Base-by-base conservation (phyloP, 2,888 invertebrate genomes). In the Bembecia ichneumoniformis region DNA sequence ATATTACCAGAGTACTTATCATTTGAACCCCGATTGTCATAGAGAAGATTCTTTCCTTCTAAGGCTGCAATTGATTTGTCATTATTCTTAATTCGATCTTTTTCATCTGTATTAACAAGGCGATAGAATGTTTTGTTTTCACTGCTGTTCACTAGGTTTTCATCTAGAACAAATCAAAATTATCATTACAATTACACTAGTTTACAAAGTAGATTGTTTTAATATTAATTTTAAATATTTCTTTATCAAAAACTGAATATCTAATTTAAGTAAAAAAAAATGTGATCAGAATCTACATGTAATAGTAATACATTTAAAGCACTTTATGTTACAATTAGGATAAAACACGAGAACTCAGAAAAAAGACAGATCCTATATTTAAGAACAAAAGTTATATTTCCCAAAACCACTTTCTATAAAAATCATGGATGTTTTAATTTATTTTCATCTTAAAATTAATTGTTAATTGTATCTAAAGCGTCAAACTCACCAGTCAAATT, bases 11-110 rank as follows among this genome's bases (percentile, higher is more conserved):
- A 58, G 58, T 62, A 74, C 44, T 72, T 75, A 43, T 72, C 65
- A 51, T 74, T 60, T 28, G 55, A 52, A 59, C 64, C 52, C 43
- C 76, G 66, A 51, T 58, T 66, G 52, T 83, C 84, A 53, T 71
- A 69, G 11, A 84, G 63, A 35, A 83, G 66, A 56, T 74, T 76
- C 53, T 82, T 84, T 17, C 83, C 82, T 62, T 82, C 72, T 52
- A 83, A 61, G 49, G 73, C 74, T 65, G 80, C 82, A 73, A 84
- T 80, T 61, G 79, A 76, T 72, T 82, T 84, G 59, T 78, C 78
- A 75, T 82, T 77, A 66, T 82, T 82, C 65, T 82, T 84, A 52
- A 84, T 73, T 55, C 68, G 61, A 56, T 77, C 68, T 61, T 75
- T 83, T 53, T 81, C 78, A 51, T 75, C 76, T 4, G 60, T 59